phyloP scores from a whole-genome alignment of 1,140 invertebrate species.

The Caerostris extrusa region DNA sequence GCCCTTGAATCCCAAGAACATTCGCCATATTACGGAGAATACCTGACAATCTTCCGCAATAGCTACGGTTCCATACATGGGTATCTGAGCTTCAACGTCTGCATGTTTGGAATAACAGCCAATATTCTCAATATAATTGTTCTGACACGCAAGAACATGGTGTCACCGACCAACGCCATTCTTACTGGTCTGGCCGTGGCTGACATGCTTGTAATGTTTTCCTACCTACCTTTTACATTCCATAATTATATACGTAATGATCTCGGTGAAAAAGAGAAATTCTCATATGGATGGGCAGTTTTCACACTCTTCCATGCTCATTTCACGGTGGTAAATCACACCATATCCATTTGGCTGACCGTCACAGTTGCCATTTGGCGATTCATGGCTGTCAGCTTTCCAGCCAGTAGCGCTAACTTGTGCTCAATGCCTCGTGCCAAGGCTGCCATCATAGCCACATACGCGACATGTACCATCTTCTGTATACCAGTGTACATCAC shows the following conservation, averaged over 20 bases:
- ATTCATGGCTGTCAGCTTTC: constrained; percentile 89
- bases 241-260: constrained; percentile 85
- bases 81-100: constrained; percentile 88
- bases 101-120: constrained; percentile 91
- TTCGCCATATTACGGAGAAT: constrained; percentile 59
- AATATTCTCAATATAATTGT: constrained; percentile 94
- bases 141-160: constrained; percentile 90
- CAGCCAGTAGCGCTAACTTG: constrained; percentile 55
- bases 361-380: constrained; percentile 95
- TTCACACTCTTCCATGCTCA: constrained; percentile 83
- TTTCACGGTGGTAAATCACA: constrained; percentile 91
- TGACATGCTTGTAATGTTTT: constrained; percentile 92
- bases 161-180: constrained; percentile 91
- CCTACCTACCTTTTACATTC: constrained; percentile 91
- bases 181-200: constrained; percentile 91
- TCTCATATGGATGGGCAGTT: constrained; percentile 75
- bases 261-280: constrained; percentile 67
- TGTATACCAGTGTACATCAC: constrained; percentile 84
- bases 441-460: constrained; percentile 88
- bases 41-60: constrained; percentile 43
- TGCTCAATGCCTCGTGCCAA: constrained; percentile 84
- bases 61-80: constrained; percentile 84
- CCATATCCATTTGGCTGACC: constrained; percentile 95
- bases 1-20: constrained; percentile 19
- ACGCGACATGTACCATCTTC: constrained; percentile 87